Evolutionary conservation across 2,113 vertebrate species (phyloP), one percentile per base, ranked within the genome.

Genomic region (Empidonax traillii): DNA sequence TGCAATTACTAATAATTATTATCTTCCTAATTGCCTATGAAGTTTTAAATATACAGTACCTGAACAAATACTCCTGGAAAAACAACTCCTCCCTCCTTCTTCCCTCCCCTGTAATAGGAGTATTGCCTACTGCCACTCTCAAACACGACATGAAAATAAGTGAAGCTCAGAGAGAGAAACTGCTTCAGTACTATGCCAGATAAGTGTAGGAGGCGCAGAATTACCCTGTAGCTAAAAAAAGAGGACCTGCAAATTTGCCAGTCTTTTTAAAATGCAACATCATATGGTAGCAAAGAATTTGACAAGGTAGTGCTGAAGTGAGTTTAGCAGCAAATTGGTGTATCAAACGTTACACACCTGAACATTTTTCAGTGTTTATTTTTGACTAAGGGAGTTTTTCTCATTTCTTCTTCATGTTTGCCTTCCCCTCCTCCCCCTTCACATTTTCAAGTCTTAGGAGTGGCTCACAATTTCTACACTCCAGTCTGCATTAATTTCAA

Each of bases 121-220:
- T 35, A 31, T 49, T 23, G 27, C 53, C 44, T 72, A 56, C n/a
- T 79, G 53, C 87, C 77, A 83, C 14, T 75, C 66, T 87, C 46
- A 84, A 89, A 58, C 22, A 84, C 0, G 1, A 46, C 1, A 0
- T 17, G 44, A 85, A 95, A 93, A 33, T 56, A 89, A 77, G 35
- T 8, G n/a, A 85, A 82, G 35, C 39, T 85, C n/a, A 46, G 39
- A 24, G 87, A n/a, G 17, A 89, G 44, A 84, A 94, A 72, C n/a
- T 59, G 83, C 79, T 69, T 86, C 41, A 67, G 78, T 58, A 72
- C 58, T 84, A 66, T 56, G 52, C 43, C 46, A 72, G 44, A 58
- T 89, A 80, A 76, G 92, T 55, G 81, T 93, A 93, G 92, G 94
- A 93, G 87, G 85, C 81, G 67, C 19, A 92, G 88, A 95, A 93